These are phyloP conservation scores for Druon quercuslanigerum DNA, from an alignment of 1,140 invertebrate genomes.

Conservation along the genomic window DNA sequence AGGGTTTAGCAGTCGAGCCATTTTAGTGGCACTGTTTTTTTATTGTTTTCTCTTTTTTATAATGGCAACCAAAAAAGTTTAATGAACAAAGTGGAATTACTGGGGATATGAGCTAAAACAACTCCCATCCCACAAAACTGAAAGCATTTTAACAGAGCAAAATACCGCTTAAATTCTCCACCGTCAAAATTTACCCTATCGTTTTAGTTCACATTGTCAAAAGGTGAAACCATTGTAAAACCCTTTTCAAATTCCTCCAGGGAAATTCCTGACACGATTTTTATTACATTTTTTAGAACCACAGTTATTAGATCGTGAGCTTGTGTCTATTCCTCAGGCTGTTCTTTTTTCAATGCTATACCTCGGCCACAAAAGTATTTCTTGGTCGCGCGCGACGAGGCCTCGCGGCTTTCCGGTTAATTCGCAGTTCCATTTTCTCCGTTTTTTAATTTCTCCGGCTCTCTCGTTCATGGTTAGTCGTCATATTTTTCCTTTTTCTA, in stretches of 20 bases:
- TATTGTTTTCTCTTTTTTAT: background rate
- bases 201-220: no score
- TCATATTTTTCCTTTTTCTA: conserved; percentile 17
- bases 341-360: background rate
- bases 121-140: no score
- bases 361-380: conserved; percentile 21
- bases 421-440: conserved; percentile 41
- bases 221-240: no score
- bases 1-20: background rate
- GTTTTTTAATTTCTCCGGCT: conserved; percentile 39
- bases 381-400: background rate
- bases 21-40: background rate
- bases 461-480: background rate
- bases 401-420: conserved; percentile 39
- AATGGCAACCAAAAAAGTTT: no score
- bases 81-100: no score
- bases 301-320: background rate
- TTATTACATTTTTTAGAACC: background rate
- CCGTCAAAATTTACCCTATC: no score
- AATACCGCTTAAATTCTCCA: no score
- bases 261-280: background rate
- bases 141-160: no score
- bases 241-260: background rate
- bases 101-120: no score
- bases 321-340: background rate